A percentile compares a stretch with the other conserved stretches of the same genome.
These are phyloP conservation scores for Cosmia trapezina DNA, from an alignment of 2,888 invertebrate species.

Conservation along the genomic window DNA sequence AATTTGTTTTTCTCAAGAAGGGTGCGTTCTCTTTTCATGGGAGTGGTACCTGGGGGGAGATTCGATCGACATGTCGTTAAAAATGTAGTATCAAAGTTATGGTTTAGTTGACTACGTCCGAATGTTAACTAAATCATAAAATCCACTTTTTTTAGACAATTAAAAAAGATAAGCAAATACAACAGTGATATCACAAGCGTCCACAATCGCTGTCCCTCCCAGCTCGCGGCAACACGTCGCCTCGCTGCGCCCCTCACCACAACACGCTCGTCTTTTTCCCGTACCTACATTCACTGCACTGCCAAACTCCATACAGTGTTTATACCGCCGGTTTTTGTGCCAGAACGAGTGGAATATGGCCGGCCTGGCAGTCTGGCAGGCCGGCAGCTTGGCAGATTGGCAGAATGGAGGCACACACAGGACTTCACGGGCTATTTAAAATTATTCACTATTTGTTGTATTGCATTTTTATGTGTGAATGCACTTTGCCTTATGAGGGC, in stretches of 20 bases:
- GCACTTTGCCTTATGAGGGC: conserved; percentile 16
- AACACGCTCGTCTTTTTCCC: conserved; percentile 75
- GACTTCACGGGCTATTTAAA: conserved; percentile 71
- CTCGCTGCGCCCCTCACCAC: conserved; percentile 65
- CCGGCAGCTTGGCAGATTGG: conserved; percentile 56
- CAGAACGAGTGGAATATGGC: conserved; percentile 73
- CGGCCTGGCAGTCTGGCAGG: conserved; percentile 55
- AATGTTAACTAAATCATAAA: background rate
- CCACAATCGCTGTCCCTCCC: conserved; percentile 16
- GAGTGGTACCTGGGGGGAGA: too few species aligned
- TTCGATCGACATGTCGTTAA: too few species aligned
- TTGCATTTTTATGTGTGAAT: conserved; percentile 60
- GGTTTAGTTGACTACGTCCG: too few species aligned
- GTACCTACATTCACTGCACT: conserved; percentile 70
- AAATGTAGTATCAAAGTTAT: too few species aligned
- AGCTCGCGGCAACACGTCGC: conserved; percentile 21
- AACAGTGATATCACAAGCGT: too few species aligned
- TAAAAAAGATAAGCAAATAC: too few species aligned
- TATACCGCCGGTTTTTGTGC: conserved; percentile 66
- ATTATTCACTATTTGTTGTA: conserved; percentile 65
- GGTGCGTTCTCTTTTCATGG: too few species aligned
- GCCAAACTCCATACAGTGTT: conserved; percentile 73
- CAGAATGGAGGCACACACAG: conserved; percentile 36
- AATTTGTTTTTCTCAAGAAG: too few species aligned
- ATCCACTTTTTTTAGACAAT: too few species aligned